Evolutionary conservation across 2,113 vertebrate genomes (phyloP).

Genomic region (Albula goreensis): DNA sequence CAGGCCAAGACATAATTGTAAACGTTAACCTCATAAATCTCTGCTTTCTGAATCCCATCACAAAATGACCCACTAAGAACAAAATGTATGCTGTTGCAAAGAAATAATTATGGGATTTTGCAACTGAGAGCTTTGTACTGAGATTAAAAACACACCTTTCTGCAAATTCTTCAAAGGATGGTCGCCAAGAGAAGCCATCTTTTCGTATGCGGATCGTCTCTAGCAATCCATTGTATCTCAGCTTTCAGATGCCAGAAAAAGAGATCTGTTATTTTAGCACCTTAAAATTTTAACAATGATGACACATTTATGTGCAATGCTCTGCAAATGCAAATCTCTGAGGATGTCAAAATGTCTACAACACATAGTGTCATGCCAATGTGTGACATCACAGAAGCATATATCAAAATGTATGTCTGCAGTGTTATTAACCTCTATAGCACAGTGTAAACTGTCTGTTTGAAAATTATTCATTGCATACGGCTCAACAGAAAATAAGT

Average conservation of each 20-base stretch:
- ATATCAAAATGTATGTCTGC: too few species aligned
- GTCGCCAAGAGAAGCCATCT: conserved; percentile 76
- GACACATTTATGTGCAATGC: neutral
- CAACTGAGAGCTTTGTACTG: neutral
- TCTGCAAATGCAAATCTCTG: too few species aligned
- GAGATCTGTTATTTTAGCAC: neutral
- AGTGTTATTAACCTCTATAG: too few species aligned
- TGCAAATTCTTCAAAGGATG: conserved; percentile 70
- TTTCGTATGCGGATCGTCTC: conserved; percentile 74
- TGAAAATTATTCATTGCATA: too few species aligned
- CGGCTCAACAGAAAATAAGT: too few species aligned
- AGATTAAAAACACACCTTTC: conserved; percentile 58
- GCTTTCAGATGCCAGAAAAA: conserved; percentile 47
- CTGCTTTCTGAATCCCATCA: neutral
- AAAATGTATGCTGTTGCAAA: neutral
- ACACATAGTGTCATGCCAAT: too few species aligned
- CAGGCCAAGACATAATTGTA: neutral
- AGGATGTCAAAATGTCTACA: too few species aligned
- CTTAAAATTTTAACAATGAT: neutral
- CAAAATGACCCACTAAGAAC: neutral
- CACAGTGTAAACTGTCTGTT: too few species aligned
- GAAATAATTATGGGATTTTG: neutral
- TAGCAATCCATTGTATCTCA: conserved; percentile 72
- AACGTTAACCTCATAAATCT: neutral
- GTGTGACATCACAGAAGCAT: too few species aligned